Conservation (phyloP, 2,113 vertebrate species). For the Caranx ignobilis region DNA sequence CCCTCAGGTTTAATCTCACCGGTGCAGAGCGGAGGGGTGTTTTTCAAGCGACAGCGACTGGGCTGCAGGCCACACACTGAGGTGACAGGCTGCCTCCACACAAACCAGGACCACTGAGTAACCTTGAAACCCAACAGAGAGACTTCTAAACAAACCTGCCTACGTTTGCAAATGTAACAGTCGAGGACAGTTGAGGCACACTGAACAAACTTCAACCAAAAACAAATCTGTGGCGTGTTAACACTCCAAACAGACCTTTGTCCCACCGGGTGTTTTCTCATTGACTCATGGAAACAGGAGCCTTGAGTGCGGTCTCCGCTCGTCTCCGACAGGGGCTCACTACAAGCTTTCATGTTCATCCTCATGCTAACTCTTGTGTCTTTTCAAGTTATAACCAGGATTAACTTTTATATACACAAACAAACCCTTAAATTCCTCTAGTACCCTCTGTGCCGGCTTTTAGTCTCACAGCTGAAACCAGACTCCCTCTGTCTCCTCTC, state of each 20-base stretch:
- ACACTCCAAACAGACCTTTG: slow-evolving; percentile 50
- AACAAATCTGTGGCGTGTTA: slow-evolving; percentile 47
- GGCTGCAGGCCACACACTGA: slow-evolving; percentile 46
- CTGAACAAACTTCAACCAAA: slow-evolving; percentile 66
- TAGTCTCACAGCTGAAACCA: slow-evolving; percentile 44
- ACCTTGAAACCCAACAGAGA: slow-evolving; percentile 59
- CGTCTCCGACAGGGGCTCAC: slow-evolving; percentile 32
- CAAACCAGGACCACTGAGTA: slow-evolving; percentile 10
- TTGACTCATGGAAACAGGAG: slow-evolving; percentile 35
- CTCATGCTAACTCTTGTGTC: slow-evolving; percentile 46
- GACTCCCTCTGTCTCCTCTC: slow-evolving; percentile 33
- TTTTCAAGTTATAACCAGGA: slow-evolving; percentile 69
- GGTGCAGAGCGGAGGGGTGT: slow-evolving; percentile 25
- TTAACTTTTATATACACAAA: slow-evolving; percentile 70
- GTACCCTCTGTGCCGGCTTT: slow-evolving; percentile 25
- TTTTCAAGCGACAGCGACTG: slow-evolving; percentile 43
- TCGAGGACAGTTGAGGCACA: slow-evolving; percentile 22
- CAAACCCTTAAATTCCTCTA: slow-evolving; percentile 60
- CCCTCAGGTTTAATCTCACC: slow-evolving; percentile 68
- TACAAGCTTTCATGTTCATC: slow-evolving; percentile 56
- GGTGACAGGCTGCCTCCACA: slow-evolving; percentile 29
- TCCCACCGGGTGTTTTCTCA: slow-evolving; percentile 16
- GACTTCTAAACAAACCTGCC: slow-evolving; percentile 62
- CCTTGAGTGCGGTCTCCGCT: slow-evolving; percentile 28
- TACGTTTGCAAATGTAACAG: slow-evolving; percentile 51